A percentile compares a stretch with the other conserved stretches of the same genome.
These are phyloP conservation scores for Malurus leucopterus DNA, from an alignment of 2,797 vertebrate species.

Conservation along the genomic window DNA sequence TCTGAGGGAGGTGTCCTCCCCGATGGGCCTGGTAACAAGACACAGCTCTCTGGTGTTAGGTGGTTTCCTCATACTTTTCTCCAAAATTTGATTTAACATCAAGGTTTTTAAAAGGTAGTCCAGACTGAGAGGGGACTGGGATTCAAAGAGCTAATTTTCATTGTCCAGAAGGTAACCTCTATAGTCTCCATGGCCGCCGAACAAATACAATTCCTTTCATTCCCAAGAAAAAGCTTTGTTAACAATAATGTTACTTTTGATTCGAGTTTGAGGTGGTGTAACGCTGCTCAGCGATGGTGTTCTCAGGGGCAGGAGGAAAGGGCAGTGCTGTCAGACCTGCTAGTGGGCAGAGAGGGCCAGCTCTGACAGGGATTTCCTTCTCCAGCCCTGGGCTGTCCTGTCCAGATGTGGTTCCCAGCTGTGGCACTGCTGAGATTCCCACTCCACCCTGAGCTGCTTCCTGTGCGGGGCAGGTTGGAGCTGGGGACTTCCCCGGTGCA, in stretches of 20 bases:
- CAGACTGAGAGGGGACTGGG: neutral
- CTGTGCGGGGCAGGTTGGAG: rapidly evolving
- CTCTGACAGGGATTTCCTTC: rapidly evolving
- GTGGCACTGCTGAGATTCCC: neutral
- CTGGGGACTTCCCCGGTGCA: neutral
- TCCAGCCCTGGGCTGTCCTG: neutral
- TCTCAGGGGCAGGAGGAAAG: neutral
- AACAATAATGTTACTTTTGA: neutral
- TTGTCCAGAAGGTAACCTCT: neutral
- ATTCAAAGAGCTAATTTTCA: neutral
- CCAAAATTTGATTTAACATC: neutral
- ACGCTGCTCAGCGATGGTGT: too few relatives aligned
- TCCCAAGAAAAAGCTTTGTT: neutral
- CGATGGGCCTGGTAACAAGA: neutral
- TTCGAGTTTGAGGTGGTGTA: neutral
- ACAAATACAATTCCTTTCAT: neutral
- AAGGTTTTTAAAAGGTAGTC: neutral
- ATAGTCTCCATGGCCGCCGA: neutral
- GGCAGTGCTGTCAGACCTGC: rapidly evolving
- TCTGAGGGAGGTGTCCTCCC: neutral
- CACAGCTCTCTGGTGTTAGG: neutral
- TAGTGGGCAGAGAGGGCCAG: neutral
- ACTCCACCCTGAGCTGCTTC: neutral
- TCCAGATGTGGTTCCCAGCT: rapidly evolving
- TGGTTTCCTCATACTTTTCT: neutral